Conservation (phyloP, 2,888 invertebrate species). For the Cremastobaeus sp. region DNA sequence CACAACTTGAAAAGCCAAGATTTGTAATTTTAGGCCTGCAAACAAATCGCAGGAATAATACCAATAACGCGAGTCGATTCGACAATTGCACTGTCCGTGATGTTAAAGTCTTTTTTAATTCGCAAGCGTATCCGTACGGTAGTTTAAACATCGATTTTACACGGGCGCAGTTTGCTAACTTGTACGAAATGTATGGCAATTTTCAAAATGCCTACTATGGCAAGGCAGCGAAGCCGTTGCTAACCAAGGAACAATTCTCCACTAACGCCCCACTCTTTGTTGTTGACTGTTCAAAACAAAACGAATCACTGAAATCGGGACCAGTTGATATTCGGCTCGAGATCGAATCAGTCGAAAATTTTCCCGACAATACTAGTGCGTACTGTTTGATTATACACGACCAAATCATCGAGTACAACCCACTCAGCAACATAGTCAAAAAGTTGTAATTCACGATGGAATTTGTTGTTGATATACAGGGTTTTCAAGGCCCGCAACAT, state of each 20-base stretch:
- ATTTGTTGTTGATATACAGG: conserved; percentile 26
- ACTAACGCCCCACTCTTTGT: neutral
- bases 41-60: conserved; percentile 51
- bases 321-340: too few species aligned
- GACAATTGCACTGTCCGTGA: too few species aligned
- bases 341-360: conserved; percentile 23
- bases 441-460: conserved; percentile 32
- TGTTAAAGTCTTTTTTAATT: conserved; percentile 29
- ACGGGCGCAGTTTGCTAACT: conserved; percentile 21
- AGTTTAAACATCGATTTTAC: conserved; percentile 22
- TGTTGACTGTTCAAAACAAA: conserved; percentile 32
- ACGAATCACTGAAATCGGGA: too few species aligned
- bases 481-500: conserved; percentile 6
- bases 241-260: conserved; percentile 7
- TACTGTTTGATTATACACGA: conserved; percentile 39
- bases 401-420: conserved; percentile 40
- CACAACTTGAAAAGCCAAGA: conserved; percentile 17
- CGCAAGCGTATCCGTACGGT: conserved; percentile 13
- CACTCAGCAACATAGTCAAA: conserved; percentile 7
- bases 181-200: conserved; percentile 44
- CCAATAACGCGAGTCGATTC: conserved; percentile 51
- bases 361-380: conserved; percentile 17
- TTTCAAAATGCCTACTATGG: conserved; percentile 30
- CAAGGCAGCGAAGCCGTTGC: conserved; percentile 6
- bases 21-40: conserved; percentile 67